Evolutionary conservation across 64 coral and sea anemone genomes (phyloP).

Genomic region (Orbicella faveolata): DNA sequence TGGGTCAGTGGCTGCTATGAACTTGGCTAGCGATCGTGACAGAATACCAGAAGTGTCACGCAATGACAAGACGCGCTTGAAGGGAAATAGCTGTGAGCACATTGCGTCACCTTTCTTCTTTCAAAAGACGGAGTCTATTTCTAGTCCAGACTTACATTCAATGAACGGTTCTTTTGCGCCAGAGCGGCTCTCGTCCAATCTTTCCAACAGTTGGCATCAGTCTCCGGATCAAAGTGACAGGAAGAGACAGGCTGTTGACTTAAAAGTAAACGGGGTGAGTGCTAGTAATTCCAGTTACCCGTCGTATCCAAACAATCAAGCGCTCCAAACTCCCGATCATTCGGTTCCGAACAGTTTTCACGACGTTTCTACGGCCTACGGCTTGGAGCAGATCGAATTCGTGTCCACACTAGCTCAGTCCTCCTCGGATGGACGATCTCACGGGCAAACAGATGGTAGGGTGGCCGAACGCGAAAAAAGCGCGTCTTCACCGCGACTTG

Average conservation of each 20-base stretch:
- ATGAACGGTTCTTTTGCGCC: not conserved
- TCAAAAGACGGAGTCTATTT: conserved; percentile 22
- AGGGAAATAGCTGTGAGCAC: not conserved
- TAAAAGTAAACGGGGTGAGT: not conserved
- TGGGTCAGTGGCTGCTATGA: not conserved
- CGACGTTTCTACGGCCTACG: not conserved
- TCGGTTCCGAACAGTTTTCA: not conserved
- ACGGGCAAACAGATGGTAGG: not conserved
- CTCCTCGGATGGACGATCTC: not conserved
- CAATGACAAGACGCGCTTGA: not conserved
- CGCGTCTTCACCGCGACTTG: not conserved
- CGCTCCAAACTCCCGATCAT: not conserved
- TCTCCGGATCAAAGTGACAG: not conserved
- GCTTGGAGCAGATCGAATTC: not conserved
- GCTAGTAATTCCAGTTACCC: not conserved
- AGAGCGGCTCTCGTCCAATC: not conserved
- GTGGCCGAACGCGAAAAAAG: not conserved
- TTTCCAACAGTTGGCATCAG: conserved; percentile 6
- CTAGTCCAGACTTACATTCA: conserved; percentile 30
- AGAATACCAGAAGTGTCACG: conserved; percentile 3
- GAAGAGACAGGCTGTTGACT: not conserved
- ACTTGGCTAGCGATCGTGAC: conserved; percentile 6
- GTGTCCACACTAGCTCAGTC: not conserved
- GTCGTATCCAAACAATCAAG: not conserved
- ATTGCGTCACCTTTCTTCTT: not conserved